These are phyloP conservation scores for Theristicus caerulescens DNA, from an alignment of 2,113 vertebrate genomes.

Conservation along the genomic window DNA sequence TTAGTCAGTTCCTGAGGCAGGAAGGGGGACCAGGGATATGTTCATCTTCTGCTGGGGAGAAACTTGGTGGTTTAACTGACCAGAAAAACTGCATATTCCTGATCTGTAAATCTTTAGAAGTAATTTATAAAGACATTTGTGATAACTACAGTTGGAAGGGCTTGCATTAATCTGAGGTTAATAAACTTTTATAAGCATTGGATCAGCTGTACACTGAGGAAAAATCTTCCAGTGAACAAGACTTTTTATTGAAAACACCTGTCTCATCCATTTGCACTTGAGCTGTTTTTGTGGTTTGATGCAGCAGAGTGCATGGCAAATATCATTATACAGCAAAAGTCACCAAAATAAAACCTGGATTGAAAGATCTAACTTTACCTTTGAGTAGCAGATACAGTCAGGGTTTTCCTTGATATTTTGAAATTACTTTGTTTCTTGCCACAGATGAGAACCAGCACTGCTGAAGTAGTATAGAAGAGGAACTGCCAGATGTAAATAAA, in stretches of 20 bases:
- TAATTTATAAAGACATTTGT: neutral
- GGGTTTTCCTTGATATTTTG: neutral
- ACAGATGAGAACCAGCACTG: neutral
- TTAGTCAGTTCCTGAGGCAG: neutral
- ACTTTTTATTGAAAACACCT: neutral
- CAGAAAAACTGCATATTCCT: neutral
- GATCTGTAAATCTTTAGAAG: neutral
- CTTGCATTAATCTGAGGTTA: neutral
- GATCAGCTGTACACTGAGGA: neutral
- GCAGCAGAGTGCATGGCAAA: neutral
- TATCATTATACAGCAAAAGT: neutral
- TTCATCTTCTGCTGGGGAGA: neutral
- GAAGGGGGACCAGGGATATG: neutral
- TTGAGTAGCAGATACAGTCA: neutral
- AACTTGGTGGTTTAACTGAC: neutral
- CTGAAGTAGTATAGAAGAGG: neutral
- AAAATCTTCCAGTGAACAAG: neutral
- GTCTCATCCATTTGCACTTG: neutral
- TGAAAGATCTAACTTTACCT: neutral
- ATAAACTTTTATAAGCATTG: neutral
- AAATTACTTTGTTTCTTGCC: neutral
- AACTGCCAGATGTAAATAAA: neutral
- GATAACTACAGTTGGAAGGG: neutral
- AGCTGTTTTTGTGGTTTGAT: neutral
- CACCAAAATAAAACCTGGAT: neutral